A percentile compares a stretch with the other conserved stretches of the same genome.
These are phyloP conservation scores for Ptyas mucosa DNA, from an alignment of 2,113 vertebrate genomes.

Conservation along the genomic window DNA sequence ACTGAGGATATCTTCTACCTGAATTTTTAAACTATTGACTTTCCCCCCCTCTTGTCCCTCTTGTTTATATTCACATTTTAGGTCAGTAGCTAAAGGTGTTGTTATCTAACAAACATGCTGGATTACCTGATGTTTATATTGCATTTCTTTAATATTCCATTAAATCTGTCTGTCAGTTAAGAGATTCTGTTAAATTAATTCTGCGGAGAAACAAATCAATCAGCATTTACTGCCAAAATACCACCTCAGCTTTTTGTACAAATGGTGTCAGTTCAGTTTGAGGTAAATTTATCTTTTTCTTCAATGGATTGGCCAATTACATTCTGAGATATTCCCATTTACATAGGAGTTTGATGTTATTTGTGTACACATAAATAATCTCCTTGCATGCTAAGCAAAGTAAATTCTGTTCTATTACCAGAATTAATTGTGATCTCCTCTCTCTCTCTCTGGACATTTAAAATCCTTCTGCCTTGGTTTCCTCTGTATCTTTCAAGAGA, in stretches of 20 bases:
- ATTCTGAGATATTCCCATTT: not conserved
- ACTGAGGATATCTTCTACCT: too few relatives aligned
- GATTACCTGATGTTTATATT: not conserved
- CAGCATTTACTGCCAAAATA: not conserved
- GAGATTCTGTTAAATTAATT: not conserved
- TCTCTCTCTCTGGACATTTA: not conserved
- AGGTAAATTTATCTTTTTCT: not conserved
- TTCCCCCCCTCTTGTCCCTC: too few relatives aligned
- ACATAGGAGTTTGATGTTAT: not conserved
- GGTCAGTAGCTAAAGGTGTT: not conserved
- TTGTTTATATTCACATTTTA: not conserved
- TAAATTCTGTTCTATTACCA: not conserved
- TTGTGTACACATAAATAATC: not conserved
- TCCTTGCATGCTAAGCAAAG: not conserved
- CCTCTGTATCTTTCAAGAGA: conserved; percentile 55
- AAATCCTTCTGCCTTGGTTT: not conserved
- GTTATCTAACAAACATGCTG: not conserved
- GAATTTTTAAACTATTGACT: not conserved
- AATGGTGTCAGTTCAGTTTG: too few relatives aligned
- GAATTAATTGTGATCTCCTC: not conserved
- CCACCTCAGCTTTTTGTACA: not conserved
- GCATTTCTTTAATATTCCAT: not conserved
- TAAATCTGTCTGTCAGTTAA: not conserved
- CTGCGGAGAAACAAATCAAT: not conserved
- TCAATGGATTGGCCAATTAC: not conserved